A percentile compares a stretch with the other conserved stretches of the same genome.
These are phyloP conservation scores for Drosophila cognata DNA, from an alignment of 2,888 invertebrate species.

Conservation along the genomic window DNA sequence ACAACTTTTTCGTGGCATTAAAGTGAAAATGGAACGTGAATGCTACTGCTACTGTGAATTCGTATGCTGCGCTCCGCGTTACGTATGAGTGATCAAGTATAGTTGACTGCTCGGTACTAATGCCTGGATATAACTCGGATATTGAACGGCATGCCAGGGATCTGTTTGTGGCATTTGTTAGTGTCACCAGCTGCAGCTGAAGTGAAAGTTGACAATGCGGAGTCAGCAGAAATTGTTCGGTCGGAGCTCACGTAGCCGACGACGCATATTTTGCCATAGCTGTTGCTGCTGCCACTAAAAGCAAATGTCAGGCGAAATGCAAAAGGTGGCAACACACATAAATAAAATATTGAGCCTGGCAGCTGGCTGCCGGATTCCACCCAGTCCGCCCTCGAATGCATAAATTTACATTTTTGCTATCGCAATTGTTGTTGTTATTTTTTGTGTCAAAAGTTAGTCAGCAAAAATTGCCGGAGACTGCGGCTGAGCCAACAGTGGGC, in stretches of 20 bases:
- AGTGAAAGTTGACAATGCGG: slow-evolving; percentile 78
- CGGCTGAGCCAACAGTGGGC: neutral
- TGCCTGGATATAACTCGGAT: slow-evolving; percentile 41
- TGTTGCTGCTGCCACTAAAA: slow-evolving; percentile 56
- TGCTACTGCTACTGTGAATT: slow-evolving; percentile 22
- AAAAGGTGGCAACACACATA: slow-evolving; percentile 68
- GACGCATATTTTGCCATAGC: slow-evolving; percentile 44
- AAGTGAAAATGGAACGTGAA: slow-evolving; percentile 64
- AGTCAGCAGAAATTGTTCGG: slow-evolving; percentile 72
- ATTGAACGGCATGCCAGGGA: slow-evolving; percentile 10
- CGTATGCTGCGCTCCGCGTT: slow-evolving; percentile 49
- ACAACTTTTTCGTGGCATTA: slow-evolving; percentile 50
- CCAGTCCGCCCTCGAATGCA: slow-evolving; percentile 42
- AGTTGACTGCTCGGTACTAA: slow-evolving; percentile 77
- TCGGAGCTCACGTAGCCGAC: slow-evolving; percentile 65
- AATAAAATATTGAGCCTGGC: slow-evolving; percentile 74
- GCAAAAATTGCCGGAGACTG: slow-evolving; percentile 56
- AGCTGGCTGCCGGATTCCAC: slow-evolving; percentile 27
- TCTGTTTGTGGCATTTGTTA: slow-evolving; percentile 1
- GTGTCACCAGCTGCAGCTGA: slow-evolving; percentile 74
- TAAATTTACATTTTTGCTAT: slow-evolving; percentile 71
- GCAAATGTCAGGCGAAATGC: slow-evolving; percentile 66
- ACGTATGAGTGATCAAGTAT: slow-evolving; percentile 74
- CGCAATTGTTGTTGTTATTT: slow-evolving; percentile 11
- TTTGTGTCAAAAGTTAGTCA: slow-evolving; percentile 72